Percentiles rank a stretch among this genome's conserved stretches.
phyloP scores from a whole-genome alignment of 2,888 invertebrate species.

The Eupsilia transversa region DNA sequence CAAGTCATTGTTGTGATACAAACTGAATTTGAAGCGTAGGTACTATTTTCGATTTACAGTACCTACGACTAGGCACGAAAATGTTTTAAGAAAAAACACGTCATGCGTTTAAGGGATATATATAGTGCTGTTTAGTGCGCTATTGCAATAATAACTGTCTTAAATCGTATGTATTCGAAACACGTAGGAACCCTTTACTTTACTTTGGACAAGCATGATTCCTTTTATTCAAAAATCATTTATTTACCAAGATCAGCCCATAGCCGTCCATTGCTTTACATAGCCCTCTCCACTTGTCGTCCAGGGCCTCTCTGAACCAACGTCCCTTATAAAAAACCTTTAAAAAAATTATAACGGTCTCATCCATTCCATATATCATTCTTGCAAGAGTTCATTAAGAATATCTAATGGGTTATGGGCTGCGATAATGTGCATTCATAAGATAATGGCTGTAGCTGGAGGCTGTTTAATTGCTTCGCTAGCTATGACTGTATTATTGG shows the following conservation, averaged over 20 bases:
- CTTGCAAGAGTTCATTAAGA: slow-evolving; percentile 13
- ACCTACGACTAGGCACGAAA: too few relatives aligned
- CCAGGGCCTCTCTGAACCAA: too few relatives aligned
- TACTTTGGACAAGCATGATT: too few relatives aligned
- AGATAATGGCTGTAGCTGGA: slow-evolving; percentile 16
- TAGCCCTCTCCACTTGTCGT: too few relatives aligned
- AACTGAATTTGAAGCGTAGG: too few relatives aligned
- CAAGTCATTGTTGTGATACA: too few relatives aligned
- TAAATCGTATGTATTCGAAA: not conserved
- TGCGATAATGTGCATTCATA: slow-evolving; percentile 14
- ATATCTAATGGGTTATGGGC: slow-evolving; percentile 6
- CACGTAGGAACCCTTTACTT: not conserved
- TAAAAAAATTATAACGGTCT: too few relatives aligned
- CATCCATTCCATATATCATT: not conserved
- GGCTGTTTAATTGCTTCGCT: slow-evolving; percentile 21
- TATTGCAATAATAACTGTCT: not conserved
- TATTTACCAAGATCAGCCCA: too few relatives aligned
- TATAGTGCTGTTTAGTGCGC: not conserved
- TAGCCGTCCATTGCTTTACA: too few relatives aligned
- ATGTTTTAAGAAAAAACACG: not conserved
- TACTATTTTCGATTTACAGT: too few relatives aligned
- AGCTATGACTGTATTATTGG: slow-evolving; percentile 2
- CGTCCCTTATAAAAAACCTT: too few relatives aligned
- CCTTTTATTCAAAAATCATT: too few relatives aligned
- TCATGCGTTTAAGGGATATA: not conserved